Conservation (phyloP, 2,797 vertebrate genomes). For the Pampus argenteus region DNA sequence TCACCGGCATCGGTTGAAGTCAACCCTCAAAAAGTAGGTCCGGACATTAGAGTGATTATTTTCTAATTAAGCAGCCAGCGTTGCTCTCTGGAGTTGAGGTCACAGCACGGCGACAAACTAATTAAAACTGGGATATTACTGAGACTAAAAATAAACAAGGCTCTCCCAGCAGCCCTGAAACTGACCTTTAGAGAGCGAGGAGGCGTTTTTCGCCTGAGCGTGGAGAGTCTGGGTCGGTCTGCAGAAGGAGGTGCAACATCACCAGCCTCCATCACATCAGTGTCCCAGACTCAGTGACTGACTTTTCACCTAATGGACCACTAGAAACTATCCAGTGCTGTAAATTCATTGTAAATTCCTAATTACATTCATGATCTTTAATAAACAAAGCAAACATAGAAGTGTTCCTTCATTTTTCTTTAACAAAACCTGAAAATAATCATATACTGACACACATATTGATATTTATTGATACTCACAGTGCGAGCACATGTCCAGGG, state of each 20-base stretch:
- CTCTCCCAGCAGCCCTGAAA: slow-evolving; percentile 61
- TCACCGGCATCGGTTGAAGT: neutral
- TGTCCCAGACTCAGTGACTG: neutral
- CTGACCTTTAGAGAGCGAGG: slow-evolving; percentile 71
- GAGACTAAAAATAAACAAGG: slow-evolving; percentile 73
- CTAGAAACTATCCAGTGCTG: no score
- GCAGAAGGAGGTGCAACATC: slow-evolving; percentile 20
- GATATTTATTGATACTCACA: slow-evolving; percentile 87
- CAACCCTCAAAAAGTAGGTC: slow-evolving; percentile 16
- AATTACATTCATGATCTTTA: no score
- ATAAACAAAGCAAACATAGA: neutral
- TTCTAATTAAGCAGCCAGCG: slow-evolving; percentile 25
- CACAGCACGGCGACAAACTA: slow-evolving; percentile 21
- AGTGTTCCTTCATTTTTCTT: no score
- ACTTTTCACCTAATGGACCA: neutral
- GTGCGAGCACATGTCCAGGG: slow-evolving; percentile 98
- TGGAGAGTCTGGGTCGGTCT: slow-evolving; percentile 19
- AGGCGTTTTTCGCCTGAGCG: slow-evolving; percentile 67
- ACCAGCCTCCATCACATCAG: neutral
- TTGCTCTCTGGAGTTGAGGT: neutral
- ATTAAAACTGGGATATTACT: slow-evolving; percentile 52
- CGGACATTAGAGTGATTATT: slow-evolving; percentile 21
- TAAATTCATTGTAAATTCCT: no score
- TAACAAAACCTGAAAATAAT: no score
- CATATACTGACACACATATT: neutral